Percentiles rank a stretch among this genome's conserved stretches.
These are phyloP conservation scores for Xiphophorus maculatus DNA, from an alignment of 2,113 vertebrate species.

Conservation along the genomic window DNA sequence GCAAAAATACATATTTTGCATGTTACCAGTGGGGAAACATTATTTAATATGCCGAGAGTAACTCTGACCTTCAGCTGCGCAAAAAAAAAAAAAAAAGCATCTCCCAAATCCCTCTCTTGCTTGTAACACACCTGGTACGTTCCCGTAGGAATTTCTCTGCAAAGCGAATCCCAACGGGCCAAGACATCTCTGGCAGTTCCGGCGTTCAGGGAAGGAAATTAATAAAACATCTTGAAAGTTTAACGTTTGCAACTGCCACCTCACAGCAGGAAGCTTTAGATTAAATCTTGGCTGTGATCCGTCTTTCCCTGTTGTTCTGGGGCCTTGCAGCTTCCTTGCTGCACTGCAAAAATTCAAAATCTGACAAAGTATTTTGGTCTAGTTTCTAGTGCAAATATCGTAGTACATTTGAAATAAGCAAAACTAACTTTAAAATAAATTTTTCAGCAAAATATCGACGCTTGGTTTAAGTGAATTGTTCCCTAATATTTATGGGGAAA, in stretches of 20 bases:
- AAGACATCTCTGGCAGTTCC: background rate
- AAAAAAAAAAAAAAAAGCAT: background rate
- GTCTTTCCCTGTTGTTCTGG: no score
- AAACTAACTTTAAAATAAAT: no score
- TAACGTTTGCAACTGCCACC: background rate
- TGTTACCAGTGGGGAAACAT: background rate
- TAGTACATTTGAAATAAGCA: no score
- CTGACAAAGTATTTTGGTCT: no score
- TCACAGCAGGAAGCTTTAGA: background rate
- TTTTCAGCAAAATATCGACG: no score
- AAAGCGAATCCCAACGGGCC: background rate
- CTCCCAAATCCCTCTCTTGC: background rate
- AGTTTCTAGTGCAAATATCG: no score
- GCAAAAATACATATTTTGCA: no score
- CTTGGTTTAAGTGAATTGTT: no score
- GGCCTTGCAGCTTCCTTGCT: no score
- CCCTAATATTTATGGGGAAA: no score
- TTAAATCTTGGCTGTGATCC: background rate
- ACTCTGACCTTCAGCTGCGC: background rate
- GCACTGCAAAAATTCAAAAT: no score
- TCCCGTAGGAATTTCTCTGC: background rate
- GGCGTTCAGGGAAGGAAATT: background rate
- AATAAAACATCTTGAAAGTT: background rate
- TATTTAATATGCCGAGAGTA: conserved; percentile 3
- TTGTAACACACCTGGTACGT: background rate